phyloP scores from a whole-genome alignment of 1,140 invertebrate genomes.

The Anoplolepis gracilipes region DNA sequence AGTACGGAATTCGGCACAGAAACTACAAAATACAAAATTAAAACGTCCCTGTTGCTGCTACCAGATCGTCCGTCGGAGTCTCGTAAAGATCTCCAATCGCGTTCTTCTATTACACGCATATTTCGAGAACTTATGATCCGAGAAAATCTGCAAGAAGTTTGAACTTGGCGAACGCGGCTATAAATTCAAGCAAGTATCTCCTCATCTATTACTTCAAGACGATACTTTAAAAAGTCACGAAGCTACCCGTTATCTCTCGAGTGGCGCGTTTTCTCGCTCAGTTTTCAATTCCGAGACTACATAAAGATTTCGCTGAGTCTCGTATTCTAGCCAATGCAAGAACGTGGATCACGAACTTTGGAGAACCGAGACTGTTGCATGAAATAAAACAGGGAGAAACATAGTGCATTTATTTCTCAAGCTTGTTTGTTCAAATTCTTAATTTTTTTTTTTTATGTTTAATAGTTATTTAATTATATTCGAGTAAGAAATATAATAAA shows the following conservation, averaged over 20 bases:
- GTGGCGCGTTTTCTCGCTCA: slow-evolving; percentile 18
- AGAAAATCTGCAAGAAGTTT: slow-evolving; percentile 52
- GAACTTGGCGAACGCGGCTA: slow-evolving; percentile 45
- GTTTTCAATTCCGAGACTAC: slow-evolving; percentile 51
- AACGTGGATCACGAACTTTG: not conserved
- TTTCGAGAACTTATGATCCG: slow-evolving; percentile 57
- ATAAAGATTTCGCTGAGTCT: slow-evolving; percentile 39
- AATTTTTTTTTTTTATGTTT: not conserved
- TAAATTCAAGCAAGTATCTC: slow-evolving; percentile 54
- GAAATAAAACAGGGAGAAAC: slow-evolving; percentile 4
- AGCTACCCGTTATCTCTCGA: slow-evolving; percentile 47
- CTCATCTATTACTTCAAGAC: slow-evolving; percentile 50
- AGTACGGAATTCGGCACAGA: not conserved
- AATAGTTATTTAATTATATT: not conserved
- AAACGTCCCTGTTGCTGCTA: not conserved
- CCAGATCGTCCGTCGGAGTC: not conserved
- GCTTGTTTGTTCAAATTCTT: not conserved
- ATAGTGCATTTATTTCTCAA: not conserved
- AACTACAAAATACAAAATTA: slow-evolving; percentile 31
- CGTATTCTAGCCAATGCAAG: not conserved
- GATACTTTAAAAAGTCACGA: slow-evolving; percentile 62
- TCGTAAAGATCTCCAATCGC: slow-evolving; percentile 41
- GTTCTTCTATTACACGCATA: slow-evolving; percentile 51
- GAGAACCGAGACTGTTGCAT: not conserved
- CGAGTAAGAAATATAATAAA: not conserved